phyloP scores from a whole-genome alignment of 2,113 vertebrate species.

The Xyliphius kryptos region DNA sequence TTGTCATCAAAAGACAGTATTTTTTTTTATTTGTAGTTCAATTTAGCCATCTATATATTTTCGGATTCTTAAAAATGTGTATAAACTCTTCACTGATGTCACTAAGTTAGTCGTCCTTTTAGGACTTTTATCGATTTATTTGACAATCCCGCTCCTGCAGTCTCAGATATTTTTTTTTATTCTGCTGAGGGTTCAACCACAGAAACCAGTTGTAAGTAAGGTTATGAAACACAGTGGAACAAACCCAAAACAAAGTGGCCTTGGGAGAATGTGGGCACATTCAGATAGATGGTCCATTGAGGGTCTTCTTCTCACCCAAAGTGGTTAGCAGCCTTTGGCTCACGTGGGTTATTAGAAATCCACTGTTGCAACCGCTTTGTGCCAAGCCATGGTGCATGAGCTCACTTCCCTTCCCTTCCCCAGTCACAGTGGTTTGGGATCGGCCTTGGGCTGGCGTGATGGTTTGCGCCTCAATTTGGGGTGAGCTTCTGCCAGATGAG shows the following conservation, averaged over 20 bases:
- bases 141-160: too few species aligned
- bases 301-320: constrained; percentile 42
- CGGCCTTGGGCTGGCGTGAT: constrained; percentile 60
- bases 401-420: constrained; percentile 72
- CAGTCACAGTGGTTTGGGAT: constrained; percentile 63
- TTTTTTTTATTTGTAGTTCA: too few species aligned
- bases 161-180: too few species aligned
- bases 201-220: constrained; percentile 21
- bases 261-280: too few species aligned
- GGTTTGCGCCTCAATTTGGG: constrained; percentile 60
- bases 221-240: too few species aligned
- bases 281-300: constrained; percentile 13
- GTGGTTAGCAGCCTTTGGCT: constrained; percentile 56
- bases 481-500: constrained; percentile 51
- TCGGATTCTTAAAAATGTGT: too few species aligned
- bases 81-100: too few species aligned
- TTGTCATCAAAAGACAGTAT: too few species aligned
- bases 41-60: too few species aligned
- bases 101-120: too few species aligned
- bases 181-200: constrained; percentile 12
- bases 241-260: too few species aligned
- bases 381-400: constrained; percentile 66
- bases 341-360: constrained; percentile 57
- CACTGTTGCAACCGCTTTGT: constrained; percentile 42
- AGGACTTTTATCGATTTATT: too few species aligned